Base-by-base conservation (phyloP, 2,113 vertebrate species). In the Macrotus californicus region DNA sequence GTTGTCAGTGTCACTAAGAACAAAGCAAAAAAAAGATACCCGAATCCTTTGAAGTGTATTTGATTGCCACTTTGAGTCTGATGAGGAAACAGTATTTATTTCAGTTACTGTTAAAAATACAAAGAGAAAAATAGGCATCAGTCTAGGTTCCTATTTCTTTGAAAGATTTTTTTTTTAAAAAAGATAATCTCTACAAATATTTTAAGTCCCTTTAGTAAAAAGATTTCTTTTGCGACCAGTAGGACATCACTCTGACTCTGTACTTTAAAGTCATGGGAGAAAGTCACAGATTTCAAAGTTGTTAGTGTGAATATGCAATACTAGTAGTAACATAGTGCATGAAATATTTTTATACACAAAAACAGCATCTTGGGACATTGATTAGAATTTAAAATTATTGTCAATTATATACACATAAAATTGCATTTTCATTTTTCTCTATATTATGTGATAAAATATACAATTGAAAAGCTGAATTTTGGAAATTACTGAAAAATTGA, bases 1-100 rank as follows among this genome's bases (percentile, higher is more conserved):
- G 41, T 77, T 95, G 43, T 81, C 50, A 90, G 14, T 81, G 66
- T 96, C 92, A 82, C 90, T 66, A 41, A 69, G 54, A 92, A 93
- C 61, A 89, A 93, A 96, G 80, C 21, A 70, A 54, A 46, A 54
- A 46, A 54, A 75, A 90, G 46, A 76, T 43, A 52, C 31, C 18
- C 72, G 31, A n/a, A 52, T 31, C 84, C 26, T 67, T 89, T 81
- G 34, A 92, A 89, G 72, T 72, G 1, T 24, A 52, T 89, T 81
- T 84, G 18, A 67, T 69, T 70, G 31, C 2, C 34, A 6, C 94
- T 92, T 36, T 54, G 22, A 83, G 21, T 41, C 82, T 61, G 18
- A 84, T 19, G 9, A 5, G 8, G 16, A 91, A 87, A 67, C 0
- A 56, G 2, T 0, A 34, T 48, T 89, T 92, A 15, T 34, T 26